Evolutionary conservation across 2,797 vertebrate species (phyloP), one percentile per base, ranked within the genome.

Genomic region (Perodicticus potto): DNA sequence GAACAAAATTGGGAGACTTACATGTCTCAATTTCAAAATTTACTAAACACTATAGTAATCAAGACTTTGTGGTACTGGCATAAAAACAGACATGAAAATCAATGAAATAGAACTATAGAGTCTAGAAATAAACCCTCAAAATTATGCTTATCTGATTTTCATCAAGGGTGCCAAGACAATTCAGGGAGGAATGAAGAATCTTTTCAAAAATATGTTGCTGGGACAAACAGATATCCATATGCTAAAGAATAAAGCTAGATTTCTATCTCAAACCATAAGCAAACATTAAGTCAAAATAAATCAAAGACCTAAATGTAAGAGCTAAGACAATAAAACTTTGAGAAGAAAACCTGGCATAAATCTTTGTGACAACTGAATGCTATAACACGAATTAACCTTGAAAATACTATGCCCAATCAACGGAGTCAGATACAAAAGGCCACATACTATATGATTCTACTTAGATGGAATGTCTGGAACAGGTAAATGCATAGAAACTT

Each of bases 391-490:
- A 73, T 82, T 80, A 90, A 53, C 81, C 49, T 83, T 93, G 25
- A 85, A 93, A 59, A 93, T 29, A 84, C 78, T 83, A 93, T n/a
- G 53, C 22, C 13, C 49, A 76, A 49, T 80, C 43, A 43, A 89
- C 65, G 19, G 67, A 78, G 25, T 8, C 40, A 91, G 69, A 73
- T 63, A 81, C 43, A 63, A 95, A 95, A 91, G n/a, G 55, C 17
- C 83, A 83, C 37, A 43, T 74, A 70, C 22, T 67, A 5, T 55
- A 57, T 85, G 65, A 93, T 73, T 59, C 25, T 61, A 85, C 77
- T 95, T 89, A 43, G 67, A 89, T 73, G 17, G 88, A 92, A 93
- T 82, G 25, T 67, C 29, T 16, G 63, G n/a, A 95, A 70, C 53
- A 93, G 45, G 25, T 14, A 80, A 85, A 89, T n/a, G 20, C 59